A percentile compares a stretch with the other conserved stretches of the same genome.
Conservation (phyloP, 2,888 invertebrate species). For the Nowickia ferox region DNA sequence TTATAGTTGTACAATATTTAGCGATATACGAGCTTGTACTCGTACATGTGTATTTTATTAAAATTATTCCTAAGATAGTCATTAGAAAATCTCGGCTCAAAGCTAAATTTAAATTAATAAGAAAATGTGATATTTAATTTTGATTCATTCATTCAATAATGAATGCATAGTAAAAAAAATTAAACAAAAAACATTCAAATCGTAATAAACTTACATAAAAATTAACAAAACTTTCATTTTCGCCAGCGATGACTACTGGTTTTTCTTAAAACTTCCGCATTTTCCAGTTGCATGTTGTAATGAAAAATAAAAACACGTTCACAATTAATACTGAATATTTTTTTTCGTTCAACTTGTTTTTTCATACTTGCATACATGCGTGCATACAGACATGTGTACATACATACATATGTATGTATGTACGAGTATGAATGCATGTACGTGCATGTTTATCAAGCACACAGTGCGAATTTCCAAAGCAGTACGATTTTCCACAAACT, state of each 20-base stretch:
- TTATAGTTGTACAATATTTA: neutral
- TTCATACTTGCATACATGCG: neutral
- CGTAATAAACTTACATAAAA: constrained; percentile 35
- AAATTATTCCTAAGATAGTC: constrained; percentile 22
- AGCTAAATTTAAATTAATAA: constrained; percentile 23
- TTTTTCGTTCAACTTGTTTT: constrained; percentile 30
- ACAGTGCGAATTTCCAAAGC: neutral
- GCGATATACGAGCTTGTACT: neutral
- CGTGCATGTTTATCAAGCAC: neutral
- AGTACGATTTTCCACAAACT: too few species aligned
- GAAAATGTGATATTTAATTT: constrained; percentile 53
- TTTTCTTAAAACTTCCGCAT: constrained; percentile 62
- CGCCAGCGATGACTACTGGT: constrained; percentile 2
- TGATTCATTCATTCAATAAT: constrained; percentile 3
- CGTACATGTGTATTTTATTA: neutral
- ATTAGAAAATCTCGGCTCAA: constrained; percentile 7
- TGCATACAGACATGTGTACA: neutral
- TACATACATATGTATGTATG: neutral
- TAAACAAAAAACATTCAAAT: neutral
- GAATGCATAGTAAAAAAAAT: constrained; percentile 10
- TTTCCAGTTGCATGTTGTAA: constrained; percentile 52
- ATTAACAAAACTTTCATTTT: constrained; percentile 48
- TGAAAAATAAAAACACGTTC: constrained; percentile 44
- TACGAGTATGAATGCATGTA: neutral
- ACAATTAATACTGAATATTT: neutral